A percentile compares a stretch with the other conserved stretches of the same genome.
phyloP scores from a whole-genome alignment of 2,113 vertebrate species.

The Glareola pratincola region DNA sequence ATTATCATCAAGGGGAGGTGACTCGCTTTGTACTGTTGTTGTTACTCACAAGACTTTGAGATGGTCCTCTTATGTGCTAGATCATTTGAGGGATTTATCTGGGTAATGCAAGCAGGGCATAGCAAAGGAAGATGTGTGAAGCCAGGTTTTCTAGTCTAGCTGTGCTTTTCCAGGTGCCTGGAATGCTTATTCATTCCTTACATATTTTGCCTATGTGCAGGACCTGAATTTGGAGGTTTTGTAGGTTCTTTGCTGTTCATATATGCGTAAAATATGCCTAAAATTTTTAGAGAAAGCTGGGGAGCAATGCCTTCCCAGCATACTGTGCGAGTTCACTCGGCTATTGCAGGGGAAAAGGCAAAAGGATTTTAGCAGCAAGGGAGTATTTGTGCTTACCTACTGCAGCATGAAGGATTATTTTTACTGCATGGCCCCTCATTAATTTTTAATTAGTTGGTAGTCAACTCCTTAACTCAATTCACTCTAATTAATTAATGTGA shows the following conservation, averaged over 20 bases:
- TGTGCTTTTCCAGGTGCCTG: background rate
- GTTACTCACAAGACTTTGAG: background rate
- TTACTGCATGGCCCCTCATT: background rate
- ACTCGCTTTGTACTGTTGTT: background rate
- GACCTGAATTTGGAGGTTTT: background rate
- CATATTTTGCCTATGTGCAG: background rate
- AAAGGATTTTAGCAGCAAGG: background rate
- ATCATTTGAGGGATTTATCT: background rate
- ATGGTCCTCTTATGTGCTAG: background rate
- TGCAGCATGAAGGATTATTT: background rate
- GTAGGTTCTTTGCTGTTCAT: background rate
- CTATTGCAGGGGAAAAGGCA: background rate
- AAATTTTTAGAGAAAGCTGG: background rate
- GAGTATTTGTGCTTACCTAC: background rate
- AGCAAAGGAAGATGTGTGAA: background rate
- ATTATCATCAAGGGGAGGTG: background rate
- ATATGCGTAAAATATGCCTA: background rate
- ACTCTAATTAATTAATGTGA: constrained; percentile 67
- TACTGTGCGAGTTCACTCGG: background rate
- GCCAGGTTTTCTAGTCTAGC: background rate
- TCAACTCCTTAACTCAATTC: background rate
- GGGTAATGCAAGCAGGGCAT: background rate
- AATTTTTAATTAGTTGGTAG: constrained; percentile 51
- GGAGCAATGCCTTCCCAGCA: background rate
- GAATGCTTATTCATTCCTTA: background rate